Conservation (phyloP, 2,888 invertebrate genomes). For the Drosophila nigritarsus region DNA sequence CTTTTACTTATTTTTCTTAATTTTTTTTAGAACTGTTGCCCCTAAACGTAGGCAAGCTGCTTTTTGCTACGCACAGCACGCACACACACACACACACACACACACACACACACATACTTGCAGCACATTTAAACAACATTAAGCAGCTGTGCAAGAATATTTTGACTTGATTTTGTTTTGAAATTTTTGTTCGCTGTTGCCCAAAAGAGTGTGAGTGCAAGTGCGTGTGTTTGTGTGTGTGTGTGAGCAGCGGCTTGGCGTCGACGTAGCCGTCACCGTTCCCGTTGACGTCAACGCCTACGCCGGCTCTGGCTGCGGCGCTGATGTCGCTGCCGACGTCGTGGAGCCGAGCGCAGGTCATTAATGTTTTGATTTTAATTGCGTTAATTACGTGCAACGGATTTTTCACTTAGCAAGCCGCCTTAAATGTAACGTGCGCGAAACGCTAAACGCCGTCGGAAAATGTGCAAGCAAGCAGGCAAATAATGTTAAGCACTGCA, state of each 20-base stretch:
- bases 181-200: constrained; percentile 9
- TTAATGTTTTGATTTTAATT: constrained; percentile 85
- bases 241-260: constrained; percentile 27
- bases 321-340: constrained; percentile 51
- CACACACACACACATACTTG: constrained; percentile 3
- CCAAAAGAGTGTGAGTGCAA: neutral
- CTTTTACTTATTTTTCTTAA: constrained; percentile 16
- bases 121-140: constrained; percentile 41
- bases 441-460: constrained; percentile 48
- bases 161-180: constrained; percentile 39
- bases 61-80: neutral
- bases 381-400: constrained; percentile 84
- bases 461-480: constrained; percentile 23
- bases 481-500: neutral
- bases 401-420: constrained; percentile 73
- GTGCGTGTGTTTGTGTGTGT: neutral
- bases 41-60: constrained; percentile 68
- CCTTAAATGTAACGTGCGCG: constrained; percentile 27
- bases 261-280: constrained; percentile 42
- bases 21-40: constrained; percentile 24
- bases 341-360: constrained; percentile 73
- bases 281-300: constrained; percentile 39
- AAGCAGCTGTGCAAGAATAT: constrained; percentile 47
- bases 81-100: neutral
- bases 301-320: constrained; percentile 29